Conservation (phyloP, 2,888 invertebrate genomes). For the Physocephala rufipes region DNA sequence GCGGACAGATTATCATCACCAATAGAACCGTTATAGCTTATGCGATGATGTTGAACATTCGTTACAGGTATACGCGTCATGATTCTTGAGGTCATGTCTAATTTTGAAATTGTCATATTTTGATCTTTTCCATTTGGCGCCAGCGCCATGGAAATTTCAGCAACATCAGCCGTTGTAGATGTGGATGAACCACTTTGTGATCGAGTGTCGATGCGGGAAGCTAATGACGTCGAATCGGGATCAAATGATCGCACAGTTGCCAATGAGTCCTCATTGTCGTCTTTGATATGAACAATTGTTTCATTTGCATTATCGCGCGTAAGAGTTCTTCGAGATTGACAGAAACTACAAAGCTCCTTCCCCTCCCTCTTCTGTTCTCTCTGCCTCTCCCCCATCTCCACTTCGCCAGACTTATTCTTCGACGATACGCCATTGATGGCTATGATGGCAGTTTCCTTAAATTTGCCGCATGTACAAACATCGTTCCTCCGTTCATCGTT, state of each 20-base stretch:
- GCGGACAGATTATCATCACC: conserved; percentile 53
- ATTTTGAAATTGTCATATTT: not conserved
- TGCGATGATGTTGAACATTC: not conserved
- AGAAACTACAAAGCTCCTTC: not conserved
- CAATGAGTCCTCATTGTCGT: conserved; percentile 45
- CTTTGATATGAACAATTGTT: conserved; percentile 44
- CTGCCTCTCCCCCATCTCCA: no score
- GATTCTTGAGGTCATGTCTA: not conserved
- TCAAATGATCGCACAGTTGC: conserved; percentile 51
- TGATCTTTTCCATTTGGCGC: conserved; percentile 13
- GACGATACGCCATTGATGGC: not conserved
- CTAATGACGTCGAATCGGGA: conserved; percentile 36
- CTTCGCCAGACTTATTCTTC: no score
- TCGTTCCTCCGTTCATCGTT: not conserved
- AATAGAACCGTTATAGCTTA: conserved; percentile 33
- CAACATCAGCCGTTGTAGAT: conserved; percentile 62
- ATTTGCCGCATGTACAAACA: conserved; percentile 16
- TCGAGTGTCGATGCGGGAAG: no score
- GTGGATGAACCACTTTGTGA: conserved; percentile 59
- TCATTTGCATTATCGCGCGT: not conserved
- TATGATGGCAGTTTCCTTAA: not conserved
- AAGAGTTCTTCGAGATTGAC: not conserved
- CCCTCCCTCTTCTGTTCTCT: no score
- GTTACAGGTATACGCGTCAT: not conserved
- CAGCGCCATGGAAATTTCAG: conserved; percentile 52